Evolutionary conservation across 2,113 vertebrate genomes (phyloP).

Genomic region (Charina bottae): DNA sequence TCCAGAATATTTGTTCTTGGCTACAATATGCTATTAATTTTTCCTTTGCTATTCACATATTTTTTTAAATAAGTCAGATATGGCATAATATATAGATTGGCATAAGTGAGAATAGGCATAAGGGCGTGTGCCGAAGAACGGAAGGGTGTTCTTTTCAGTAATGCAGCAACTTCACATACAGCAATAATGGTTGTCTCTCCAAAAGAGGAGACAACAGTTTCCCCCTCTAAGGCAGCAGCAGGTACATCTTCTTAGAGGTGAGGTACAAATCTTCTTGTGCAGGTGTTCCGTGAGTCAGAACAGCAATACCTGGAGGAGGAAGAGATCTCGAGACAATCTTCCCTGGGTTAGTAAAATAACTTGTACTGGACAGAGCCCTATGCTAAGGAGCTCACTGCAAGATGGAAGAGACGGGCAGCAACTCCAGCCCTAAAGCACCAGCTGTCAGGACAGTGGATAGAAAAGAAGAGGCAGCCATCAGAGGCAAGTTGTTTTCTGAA

Average conservation of each 20-base stretch:
- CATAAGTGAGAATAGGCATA: conserved; percentile 13
- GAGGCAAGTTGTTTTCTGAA: conserved; percentile 25
- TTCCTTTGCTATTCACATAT: not conserved
- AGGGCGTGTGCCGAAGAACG: not conserved
- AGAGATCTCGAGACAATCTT: not conserved
- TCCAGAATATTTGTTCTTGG: not conserved
- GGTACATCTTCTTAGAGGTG: conserved; percentile 1
- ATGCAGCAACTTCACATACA: conserved; percentile 20
- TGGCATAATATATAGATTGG: not conserved
- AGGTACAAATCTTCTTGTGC: not conserved
- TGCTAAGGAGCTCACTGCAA: conserved; percentile 51
- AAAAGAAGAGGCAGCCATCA: not conserved
- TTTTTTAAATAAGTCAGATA: conserved; percentile 10
- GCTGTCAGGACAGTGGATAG: not conserved
- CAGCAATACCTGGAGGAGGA: not conserved
- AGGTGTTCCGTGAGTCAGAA: not conserved
- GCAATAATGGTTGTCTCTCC: not conserved
- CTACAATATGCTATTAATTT: not conserved
- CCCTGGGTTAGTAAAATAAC: not conserved
- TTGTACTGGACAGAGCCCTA: not conserved
- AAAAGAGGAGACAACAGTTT: not conserved
- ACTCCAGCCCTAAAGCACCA: conserved; percentile 14
- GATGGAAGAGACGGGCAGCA: conserved; percentile 19
- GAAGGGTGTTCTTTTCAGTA: not conserved
- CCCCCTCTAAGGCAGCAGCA: not conserved